A percentile compares a stretch with the other conserved stretches of the same genome.
Evolutionary conservation across 2,113 vertebrate species (phyloP).

Genomic region (Eurystomus gularis): DNA sequence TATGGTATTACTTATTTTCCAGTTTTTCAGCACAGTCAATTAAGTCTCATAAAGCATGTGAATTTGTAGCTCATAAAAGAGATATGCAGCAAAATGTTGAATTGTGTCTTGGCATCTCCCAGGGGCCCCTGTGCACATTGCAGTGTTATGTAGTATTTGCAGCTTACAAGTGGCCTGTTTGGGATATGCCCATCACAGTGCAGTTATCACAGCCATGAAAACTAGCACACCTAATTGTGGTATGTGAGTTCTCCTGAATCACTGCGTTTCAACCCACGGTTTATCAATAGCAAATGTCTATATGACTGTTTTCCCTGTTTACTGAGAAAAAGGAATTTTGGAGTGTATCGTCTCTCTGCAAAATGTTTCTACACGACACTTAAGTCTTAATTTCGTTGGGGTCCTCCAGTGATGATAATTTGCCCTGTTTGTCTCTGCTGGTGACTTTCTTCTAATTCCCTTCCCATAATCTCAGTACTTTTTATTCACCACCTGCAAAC

Average conservation of each 20-base stretch:
- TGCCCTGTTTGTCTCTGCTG: background rate
- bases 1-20: background rate
- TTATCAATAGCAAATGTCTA: background rate
- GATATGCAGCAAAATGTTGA: background rate
- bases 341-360: background rate
- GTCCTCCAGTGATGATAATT: background rate
- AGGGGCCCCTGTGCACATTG: background rate
- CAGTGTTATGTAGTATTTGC: background rate
- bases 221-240: background rate
- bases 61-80: background rate
- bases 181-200: background rate
- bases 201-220: background rate
- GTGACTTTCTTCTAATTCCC: background rate
- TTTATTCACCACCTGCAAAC: background rate
- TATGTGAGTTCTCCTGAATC: background rate
- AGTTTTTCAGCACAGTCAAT: background rate
- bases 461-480: background rate
- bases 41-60: background rate
- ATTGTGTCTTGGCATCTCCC: background rate
- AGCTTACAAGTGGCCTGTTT: background rate
- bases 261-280: background rate
- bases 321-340: background rate
- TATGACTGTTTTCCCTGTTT: background rate
- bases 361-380: background rate
- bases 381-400: background rate